A percentile compares a stretch with the other conserved stretches of the same genome.
Evolutionary conservation across 2,113 vertebrate species (phyloP).

Genomic region (Nettapus auritus): DNA sequence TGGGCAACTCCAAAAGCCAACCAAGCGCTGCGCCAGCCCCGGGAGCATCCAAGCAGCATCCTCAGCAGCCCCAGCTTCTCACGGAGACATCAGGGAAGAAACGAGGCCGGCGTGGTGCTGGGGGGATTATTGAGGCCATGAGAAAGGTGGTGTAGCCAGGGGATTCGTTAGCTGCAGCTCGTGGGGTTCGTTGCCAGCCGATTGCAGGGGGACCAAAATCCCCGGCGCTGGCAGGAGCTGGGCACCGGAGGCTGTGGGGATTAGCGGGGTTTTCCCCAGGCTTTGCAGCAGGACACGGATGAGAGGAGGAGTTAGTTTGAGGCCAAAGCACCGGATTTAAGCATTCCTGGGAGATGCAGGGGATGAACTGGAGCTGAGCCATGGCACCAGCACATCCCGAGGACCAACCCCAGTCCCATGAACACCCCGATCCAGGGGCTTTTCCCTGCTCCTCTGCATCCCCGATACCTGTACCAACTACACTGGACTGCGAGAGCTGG

Average conservation of each 20-base stretch:
- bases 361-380: background rate
- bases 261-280: slow-evolving; percentile 27
- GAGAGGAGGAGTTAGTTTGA: background rate
- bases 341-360: background rate
- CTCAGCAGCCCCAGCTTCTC: background rate
- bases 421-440: background rate
- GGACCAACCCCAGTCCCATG: background rate
- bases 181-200: slow-evolving; percentile 13
- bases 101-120: background rate
- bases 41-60: background rate
- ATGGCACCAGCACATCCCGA: background rate
- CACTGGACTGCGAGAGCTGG: background rate
- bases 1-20: accelerated
- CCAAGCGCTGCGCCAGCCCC: background rate
- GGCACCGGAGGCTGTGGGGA: background rate
- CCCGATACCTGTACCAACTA: background rate
- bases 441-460: background rate
- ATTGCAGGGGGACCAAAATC: slow-evolving; percentile 31
- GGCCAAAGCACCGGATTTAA: background rate
- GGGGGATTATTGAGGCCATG: background rate
- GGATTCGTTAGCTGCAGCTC: background rate
- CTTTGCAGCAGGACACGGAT: background rate
- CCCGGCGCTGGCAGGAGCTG: background rate
- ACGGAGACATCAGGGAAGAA: background rate
- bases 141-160: background rate